Base-by-base conservation (phyloP, 2,113 vertebrate genomes). In the Siniperca chuatsi region DNA sequence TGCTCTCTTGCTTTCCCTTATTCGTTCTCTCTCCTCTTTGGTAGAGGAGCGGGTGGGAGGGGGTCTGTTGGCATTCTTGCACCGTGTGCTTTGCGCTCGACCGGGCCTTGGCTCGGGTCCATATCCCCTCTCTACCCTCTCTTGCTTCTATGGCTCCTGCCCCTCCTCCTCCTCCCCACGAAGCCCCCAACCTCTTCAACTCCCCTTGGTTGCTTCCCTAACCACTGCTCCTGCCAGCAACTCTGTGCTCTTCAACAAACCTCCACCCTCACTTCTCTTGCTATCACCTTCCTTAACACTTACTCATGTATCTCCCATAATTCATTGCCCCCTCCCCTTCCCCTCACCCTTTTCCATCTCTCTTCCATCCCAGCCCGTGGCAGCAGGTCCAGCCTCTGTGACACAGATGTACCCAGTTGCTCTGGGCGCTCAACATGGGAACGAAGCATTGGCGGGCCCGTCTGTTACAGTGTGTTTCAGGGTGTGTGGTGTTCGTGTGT, bases 351-450 rank as follows among this genome's bases (percentile, higher is more conserved):
- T 0, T 73, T 83, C 90, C 92, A 72, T 52, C 78, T 85, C 48
- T 75, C 82, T 2, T 84, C 92, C 79, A 62, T 6, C 87, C 91
- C 75, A 69, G 82, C 92, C 89, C 82, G 70, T 90, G 93, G 94
- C 95, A 96, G 93, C 95, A 94, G 94, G 90, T 90, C 93, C 90
- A 81, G 90, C 92, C 89, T 84, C 77, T 90, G 88, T 94, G 91
- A 94, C 94, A 93, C 90, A 89, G 92, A 83, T 92, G 92, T 90
- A 90, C 77, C 68, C 81, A 90, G 91, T 87, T 76, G 94, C 67
- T 58, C 81, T 91, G 88, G 92, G 92, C 85, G 79, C 78, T 81
- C 70, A 5, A 91, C 92, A 91, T 81, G 78, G 90, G 87, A 92
- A 92, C 92, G 92, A 92, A 92, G 90, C 90, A 85, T 85, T 79